A percentile compares a stretch with the other conserved stretches of the same genome.
Conservation (phyloP, 2,797 vertebrate species). For the Toxotes lorentzi region DNA sequence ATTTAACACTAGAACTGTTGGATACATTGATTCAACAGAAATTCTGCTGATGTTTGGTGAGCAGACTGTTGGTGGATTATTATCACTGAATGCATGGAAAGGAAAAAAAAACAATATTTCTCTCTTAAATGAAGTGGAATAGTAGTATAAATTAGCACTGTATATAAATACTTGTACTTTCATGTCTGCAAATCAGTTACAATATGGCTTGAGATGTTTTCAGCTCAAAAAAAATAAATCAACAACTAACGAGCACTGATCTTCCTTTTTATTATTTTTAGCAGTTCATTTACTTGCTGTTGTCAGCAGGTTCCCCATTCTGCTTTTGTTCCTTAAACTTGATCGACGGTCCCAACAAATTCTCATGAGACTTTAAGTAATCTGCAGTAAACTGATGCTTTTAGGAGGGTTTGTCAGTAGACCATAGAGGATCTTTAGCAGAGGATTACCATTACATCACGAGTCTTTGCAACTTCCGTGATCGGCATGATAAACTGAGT, state of each 20-base stretch:
- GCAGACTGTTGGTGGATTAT: background rate
- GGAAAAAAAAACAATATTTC: background rate
- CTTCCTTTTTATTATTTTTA: background rate
- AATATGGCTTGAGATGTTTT: background rate
- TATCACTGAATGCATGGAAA: background rate
- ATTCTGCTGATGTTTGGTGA: background rate
- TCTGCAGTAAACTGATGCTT: background rate
- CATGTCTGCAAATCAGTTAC: background rate
- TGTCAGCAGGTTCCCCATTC: background rate
- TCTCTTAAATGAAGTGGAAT: background rate
- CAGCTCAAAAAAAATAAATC: background rate
- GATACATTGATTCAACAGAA: background rate
- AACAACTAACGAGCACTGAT: background rate
- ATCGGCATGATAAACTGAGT: background rate
- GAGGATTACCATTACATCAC: constrained; percentile 40
- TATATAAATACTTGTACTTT: background rate
- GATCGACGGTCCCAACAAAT: background rate
- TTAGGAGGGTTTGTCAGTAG: constrained; percentile 8
- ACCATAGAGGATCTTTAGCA: background rate
- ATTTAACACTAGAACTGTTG: background rate
- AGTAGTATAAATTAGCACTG: background rate
- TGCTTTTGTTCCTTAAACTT: background rate
- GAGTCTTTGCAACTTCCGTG: background rate
- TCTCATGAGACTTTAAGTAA: background rate
- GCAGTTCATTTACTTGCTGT: background rate